Base-by-base conservation (phyloP, 2,113 vertebrate species). In the Poecilia latipinna region DNA sequence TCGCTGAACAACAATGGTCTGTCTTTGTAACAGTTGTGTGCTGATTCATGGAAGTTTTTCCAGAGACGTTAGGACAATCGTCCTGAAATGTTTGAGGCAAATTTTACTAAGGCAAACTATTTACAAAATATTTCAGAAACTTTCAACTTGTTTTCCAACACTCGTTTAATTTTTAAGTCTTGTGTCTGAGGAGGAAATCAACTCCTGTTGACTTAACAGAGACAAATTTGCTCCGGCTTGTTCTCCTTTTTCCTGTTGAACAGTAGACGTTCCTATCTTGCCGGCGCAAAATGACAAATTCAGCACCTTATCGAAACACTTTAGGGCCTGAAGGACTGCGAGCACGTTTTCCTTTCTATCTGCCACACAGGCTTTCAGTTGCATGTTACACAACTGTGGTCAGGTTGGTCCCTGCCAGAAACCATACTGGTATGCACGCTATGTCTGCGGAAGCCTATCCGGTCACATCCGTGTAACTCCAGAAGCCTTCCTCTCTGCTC, bases 1-100 rank as follows among this genome's bases (percentile, higher is more conserved):
- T 91, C 95, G 0, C 87, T 94, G 61, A 93, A 67, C 65, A 84
- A 93, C 2, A 88, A 94, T 44, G 96, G 97, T 98, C 89, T 88
- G 63, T 70, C 28, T 44, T 51, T 35, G 24, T 57, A 22, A n/a
- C 51, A 57, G 8, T 10, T 54, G 4, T 54, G 7, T n/a, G 17
- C 19, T 57, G 19, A 57, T 57, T 24, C 2, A 24, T 24, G 24
- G 8, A 1, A 10, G 7, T n/a, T 11, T n/a, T 57, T 57, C 24
- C 24, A 3, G 24, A 57, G 22, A n/a, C 3, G 22, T 24, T 0
- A 48, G 39, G 39, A 15, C 13, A 42, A 42, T 15, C 39, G 19
- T 48, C 17, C 5, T 48, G 4, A 0, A 57, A 33, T 29, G 12
- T 6, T 44, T 8, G 13, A 35, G 31, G 60, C 15, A 19, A 31